Evolutionary conservation across 1,140 invertebrate genomes (phyloP).

Genomic region (Drosophila takahashii): DNA sequence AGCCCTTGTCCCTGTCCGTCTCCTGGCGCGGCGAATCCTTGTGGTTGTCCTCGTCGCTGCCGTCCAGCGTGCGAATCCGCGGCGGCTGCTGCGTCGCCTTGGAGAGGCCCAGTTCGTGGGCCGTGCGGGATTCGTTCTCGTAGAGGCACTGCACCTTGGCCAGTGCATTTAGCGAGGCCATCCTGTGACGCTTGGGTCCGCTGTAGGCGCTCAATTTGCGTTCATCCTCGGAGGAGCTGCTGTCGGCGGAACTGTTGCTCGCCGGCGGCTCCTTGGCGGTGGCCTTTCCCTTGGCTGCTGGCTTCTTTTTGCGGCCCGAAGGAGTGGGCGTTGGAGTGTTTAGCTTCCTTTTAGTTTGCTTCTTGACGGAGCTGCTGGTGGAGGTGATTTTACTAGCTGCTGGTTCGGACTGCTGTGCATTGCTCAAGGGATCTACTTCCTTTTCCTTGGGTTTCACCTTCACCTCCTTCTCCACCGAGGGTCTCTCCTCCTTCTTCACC

Average conservation of each 20-base stretch:
- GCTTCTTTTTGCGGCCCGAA: slow-evolving; percentile 37
- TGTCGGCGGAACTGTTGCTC: slow-evolving; percentile 50
- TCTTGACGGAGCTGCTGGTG: slow-evolving; percentile 26
- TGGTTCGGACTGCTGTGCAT: slow-evolving; percentile 23
- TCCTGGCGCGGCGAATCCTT: slow-evolving; percentile 50
- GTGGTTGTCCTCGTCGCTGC: slow-evolving; percentile 74
- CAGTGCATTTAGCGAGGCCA: slow-evolving; percentile 94
- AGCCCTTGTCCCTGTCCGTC: slow-evolving; percentile 27
- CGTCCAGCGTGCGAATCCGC: slow-evolving; percentile 74
- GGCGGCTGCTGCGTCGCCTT: slow-evolving; percentile 79
- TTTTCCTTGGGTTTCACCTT: neutral
- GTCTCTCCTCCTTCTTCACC: slow-evolving; percentile 13
- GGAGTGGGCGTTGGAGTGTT: slow-evolving; percentile 36
- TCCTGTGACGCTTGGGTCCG: slow-evolving; percentile 92
- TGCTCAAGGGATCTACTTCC: slow-evolving; percentile 14
- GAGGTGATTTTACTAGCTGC: neutral
- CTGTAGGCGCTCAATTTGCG: slow-evolving; percentile 68
- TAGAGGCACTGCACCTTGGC: slow-evolving; percentile 97
- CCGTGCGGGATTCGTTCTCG: slow-evolving; percentile 93
- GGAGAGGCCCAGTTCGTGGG: slow-evolving; percentile 87
- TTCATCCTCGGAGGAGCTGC: slow-evolving; percentile 76
- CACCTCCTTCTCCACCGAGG: neutral
- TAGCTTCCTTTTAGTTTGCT: slow-evolving; percentile 52
- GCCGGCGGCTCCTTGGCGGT: slow-evolving; percentile 6
- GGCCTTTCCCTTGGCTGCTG: slow-evolving; percentile 10